These are phyloP conservation scores for Pseudomyrmex gracilis DNA, from an alignment of 1,140 invertebrate genomes.

Conservation along the genomic window DNA sequence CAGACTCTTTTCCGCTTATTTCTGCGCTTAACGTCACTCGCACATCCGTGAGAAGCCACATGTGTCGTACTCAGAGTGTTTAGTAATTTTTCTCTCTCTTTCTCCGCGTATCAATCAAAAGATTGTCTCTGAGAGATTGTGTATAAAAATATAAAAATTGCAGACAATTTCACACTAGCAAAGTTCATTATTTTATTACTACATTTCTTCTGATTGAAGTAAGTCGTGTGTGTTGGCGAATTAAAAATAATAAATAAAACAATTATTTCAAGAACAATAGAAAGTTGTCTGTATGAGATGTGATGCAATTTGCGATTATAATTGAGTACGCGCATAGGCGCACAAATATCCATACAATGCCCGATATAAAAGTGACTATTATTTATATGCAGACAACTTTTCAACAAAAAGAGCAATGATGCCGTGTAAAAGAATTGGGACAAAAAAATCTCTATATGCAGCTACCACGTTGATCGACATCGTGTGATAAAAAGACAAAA, in stretches of 20 bases:
- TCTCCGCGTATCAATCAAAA: not conserved
- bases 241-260: conserved; percentile 20
- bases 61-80: too few species aligned
- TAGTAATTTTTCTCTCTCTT: too few species aligned
- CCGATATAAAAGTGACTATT: conserved; percentile 13
- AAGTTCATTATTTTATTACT: not conserved
- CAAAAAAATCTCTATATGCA: not conserved
- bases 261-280: conserved; percentile 53
- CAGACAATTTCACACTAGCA: not conserved
- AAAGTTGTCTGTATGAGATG: not conserved
- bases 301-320: conserved; percentile 37
- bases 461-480: not conserved
- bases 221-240: not conserved
- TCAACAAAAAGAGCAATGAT: too few species aligned
- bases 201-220: too few species aligned
- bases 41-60: not conserved
- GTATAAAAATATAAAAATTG: not conserved
- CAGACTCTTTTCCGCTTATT: not conserved
- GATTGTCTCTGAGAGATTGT: not conserved
- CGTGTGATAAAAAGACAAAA: not conserved
- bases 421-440: not conserved
- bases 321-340: not conserved
- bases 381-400: not conserved
- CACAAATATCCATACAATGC: conserved; percentile 54
- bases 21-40: not conserved